These are phyloP conservation scores for Sakesphorus luctuosus DNA, from an alignment of 2,113 vertebrate species.

Conservation along the genomic window DNA sequence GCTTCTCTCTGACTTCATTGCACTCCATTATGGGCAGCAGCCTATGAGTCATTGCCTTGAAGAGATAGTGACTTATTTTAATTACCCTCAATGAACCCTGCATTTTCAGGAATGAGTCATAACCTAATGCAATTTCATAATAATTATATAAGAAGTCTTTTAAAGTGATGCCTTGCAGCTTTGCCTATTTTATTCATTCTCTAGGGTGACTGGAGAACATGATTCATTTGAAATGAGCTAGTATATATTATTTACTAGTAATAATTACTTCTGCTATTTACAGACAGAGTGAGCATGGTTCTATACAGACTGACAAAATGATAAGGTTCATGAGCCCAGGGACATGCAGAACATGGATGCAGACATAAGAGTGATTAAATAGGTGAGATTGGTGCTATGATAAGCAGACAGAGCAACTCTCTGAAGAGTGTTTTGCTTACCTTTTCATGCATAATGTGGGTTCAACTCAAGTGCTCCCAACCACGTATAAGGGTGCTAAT, in stretches of 20 bases:
- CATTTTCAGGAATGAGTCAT: constrained; percentile 73
- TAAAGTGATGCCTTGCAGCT: constrained; percentile 46
- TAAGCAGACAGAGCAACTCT: constrained; percentile 5
- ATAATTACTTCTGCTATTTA: constrained; percentile 52
- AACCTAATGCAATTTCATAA: constrained; percentile 67
- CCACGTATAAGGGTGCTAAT: not conserved
- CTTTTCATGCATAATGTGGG: not conserved
- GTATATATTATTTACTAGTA: constrained; percentile 55
- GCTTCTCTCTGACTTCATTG: constrained; percentile 32
- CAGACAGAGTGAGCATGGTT: not conserved
- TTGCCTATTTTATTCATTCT: constrained; percentile 35
- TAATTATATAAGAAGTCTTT: constrained; percentile 55
- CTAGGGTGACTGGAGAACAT: constrained; percentile 8
- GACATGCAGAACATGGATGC: not conserved
- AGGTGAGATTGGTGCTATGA: not conserved
- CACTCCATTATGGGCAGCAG: not conserved
- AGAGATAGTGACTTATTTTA: constrained; percentile 65
- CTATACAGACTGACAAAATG: not conserved
- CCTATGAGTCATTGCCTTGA: constrained; percentile 63
- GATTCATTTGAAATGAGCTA: constrained; percentile 40
- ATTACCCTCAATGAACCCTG: constrained; percentile 66
- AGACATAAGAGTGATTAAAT: constrained; percentile 34
- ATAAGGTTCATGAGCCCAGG: constrained; percentile 3
- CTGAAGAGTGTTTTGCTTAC: constrained; percentile 16
- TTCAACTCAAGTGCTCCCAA: not conserved